A percentile compares a stretch with the other conserved stretches of the same genome.
phyloP scores from a whole-genome alignment of 2,797 vertebrate species.

The Syngnathus acus region DNA sequence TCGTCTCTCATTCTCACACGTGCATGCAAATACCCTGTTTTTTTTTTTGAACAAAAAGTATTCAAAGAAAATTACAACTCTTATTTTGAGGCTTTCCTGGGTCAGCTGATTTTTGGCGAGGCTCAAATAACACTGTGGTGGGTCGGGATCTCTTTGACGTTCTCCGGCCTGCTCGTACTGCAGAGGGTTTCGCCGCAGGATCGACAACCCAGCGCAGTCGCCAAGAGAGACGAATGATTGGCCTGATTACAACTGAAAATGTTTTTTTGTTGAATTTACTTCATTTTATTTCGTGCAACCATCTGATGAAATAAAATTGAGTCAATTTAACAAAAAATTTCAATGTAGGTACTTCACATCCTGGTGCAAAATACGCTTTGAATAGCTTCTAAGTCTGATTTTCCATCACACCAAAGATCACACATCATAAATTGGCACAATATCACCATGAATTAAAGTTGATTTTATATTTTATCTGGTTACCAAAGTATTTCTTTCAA shows the following conservation, averaged over 20 bases:
- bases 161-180: constrained; percentile 83
- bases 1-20: background rate
- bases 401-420: background rate
- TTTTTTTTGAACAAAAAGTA: too few species aligned
- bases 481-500: background rate
- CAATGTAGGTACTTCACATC: background rate
- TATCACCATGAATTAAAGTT: background rate
- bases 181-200: constrained; percentile 70
- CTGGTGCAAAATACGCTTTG: background rate
- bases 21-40: too few species aligned
- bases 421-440: background rate
- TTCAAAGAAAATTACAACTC: background rate
- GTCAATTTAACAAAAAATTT: too few species aligned
- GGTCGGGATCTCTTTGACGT: constrained; percentile 82
- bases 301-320: too few species aligned
- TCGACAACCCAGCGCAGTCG: constrained; percentile 25
- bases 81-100: constrained; percentile 65
- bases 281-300: too few species aligned
- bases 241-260: too few species aligned
- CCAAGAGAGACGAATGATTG: constrained; percentile 59
- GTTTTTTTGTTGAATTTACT: too few species aligned
- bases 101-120: constrained; percentile 75
- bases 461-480: background rate
- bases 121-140: constrained; percentile 83
- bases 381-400: background rate